Evolutionary conservation across 1,140 invertebrate species (phyloP), one percentile per base, ranked within the genome.

Genomic region (Bombus confusus): DNA sequence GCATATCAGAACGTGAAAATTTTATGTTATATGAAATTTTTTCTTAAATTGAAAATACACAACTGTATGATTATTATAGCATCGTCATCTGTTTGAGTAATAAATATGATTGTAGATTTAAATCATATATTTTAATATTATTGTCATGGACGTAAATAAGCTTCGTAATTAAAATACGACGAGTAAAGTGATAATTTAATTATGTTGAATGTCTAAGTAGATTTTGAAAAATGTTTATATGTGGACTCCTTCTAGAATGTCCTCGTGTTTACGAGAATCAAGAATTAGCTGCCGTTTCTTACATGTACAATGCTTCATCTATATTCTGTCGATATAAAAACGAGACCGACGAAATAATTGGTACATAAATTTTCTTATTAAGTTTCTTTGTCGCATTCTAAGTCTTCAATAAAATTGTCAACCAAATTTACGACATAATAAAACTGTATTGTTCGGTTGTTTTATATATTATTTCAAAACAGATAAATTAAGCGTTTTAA

Each of bases 391-490:
- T n/a, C 39, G 47, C 47, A 52, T 52, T 52, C 47, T 52, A 52
- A 52, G 47, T 52, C 1, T 52, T 52, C 6, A 8, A 22, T 52
- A 52, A 52, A 52, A 52, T 52, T 43, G 13, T 59, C 25, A 25
- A 9, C 28, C 9, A 77, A 77, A 77, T 78, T 78, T 78, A 78
- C 59, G 62, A 66, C n/a, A 12, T 34, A 34, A 78, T 78, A 66
- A 78, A 66, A 78, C 3, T 41, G 6, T 66, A 13, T 22, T 34
- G 43, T n/a, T 15, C 15, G 6, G 28, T n/a, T n/a, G 28, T 64
- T 41, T 39, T 25, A 31, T n/a, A 41, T 2, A 77, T 41, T 31
- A 13, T 43, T 22, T 31, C 59, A 78, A 66, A 66, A 43, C 39
- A 66, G 22, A 78, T 78, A 78, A 43, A 78, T 39, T 37, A 59